Conservation (phyloP, 2,797 vertebrate species). For the Paramormyrops hopkinsi region DNA sequence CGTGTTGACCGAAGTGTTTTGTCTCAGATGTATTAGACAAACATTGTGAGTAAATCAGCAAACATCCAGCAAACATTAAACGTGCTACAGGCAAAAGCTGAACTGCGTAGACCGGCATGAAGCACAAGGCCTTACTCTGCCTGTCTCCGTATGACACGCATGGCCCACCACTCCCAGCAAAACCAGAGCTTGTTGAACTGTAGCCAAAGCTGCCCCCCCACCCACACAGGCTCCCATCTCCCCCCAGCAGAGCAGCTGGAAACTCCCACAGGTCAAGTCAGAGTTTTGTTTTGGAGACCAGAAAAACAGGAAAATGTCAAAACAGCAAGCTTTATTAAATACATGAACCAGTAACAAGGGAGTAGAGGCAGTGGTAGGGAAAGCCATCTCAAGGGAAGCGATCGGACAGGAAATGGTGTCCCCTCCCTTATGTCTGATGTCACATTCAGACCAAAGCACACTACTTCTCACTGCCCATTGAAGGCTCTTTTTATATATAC, state of each 20-base stretch:
- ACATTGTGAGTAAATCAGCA: not conserved
- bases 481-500: slow-evolving; percentile 32
- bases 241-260: slow-evolving; percentile 44
- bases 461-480: slow-evolving; percentile 49
- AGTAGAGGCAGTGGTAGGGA: slow-evolving; percentile 28
- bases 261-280: slow-evolving; percentile 35
- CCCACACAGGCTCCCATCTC: not conserved
- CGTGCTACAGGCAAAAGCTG: not conserved
- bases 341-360: not conserved
- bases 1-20: not conserved
- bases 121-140: not conserved
- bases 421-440: slow-evolving; percentile 67
- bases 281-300: slow-evolving; percentile 32
- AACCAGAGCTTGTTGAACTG: not conserved
- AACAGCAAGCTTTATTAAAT: slow-evolving; percentile 24
- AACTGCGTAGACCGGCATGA: not conserved
- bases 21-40: not conserved
- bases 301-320: slow-evolving; percentile 28
- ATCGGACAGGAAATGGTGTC: slow-evolving; percentile 65
- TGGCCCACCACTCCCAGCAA: not conserved
- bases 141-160: not conserved
- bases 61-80: not conserved
- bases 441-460: slow-evolving; percentile 52
- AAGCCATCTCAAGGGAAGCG: slow-evolving; percentile 53
- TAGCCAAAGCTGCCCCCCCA: not conserved